A percentile compares a stretch with the other conserved stretches of the same genome.
These are phyloP conservation scores for Mongoloraphidia duomilia DNA, from an alignment of 2,888 invertebrate species.

Conservation along the genomic window DNA sequence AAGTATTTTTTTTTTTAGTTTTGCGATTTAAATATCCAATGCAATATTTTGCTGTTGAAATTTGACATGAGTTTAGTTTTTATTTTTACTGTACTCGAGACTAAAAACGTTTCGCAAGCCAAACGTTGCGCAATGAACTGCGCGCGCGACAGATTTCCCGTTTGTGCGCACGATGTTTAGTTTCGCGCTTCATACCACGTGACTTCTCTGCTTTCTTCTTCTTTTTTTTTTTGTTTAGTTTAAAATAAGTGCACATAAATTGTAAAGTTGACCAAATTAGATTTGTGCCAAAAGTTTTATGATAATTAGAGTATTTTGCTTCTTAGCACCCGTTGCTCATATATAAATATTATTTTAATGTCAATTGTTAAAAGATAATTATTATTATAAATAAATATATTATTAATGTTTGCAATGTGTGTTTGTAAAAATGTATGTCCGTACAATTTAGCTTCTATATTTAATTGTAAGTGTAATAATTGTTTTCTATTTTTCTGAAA, in stretches of 20 bases:
- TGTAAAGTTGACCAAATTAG: constrained; percentile 8
- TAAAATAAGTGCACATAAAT: constrained; percentile 5
- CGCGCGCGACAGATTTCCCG: too few relatives aligned
- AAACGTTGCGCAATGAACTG: too few relatives aligned
- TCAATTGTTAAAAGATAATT: background rate
- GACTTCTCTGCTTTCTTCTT: background rate
- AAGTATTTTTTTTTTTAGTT: too few relatives aligned
- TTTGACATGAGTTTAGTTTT: too few relatives aligned
- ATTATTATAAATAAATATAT: background rate
- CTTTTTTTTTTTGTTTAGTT: background rate
- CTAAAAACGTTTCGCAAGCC: too few relatives aligned
- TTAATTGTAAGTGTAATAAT: background rate
- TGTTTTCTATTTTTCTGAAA: background rate
- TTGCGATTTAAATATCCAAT: too few relatives aligned
- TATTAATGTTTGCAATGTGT: background rate
- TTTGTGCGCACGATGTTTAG: too few relatives aligned
- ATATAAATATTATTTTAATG: background rate
- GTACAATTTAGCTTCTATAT: background rate
- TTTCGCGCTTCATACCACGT: background rate
- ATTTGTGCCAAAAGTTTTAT: constrained; percentile 2
- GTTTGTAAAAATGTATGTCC: background rate
- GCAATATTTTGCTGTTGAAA: too few relatives aligned
- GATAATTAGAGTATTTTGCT: constrained; percentile 4
- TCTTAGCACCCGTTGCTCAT: constrained; percentile 6
- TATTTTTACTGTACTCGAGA: too few relatives aligned